Evolutionary conservation across 2,888 invertebrate species (phyloP), one percentile per base, ranked within the genome.

Genomic region (Eremobia ochroleuca): DNA sequence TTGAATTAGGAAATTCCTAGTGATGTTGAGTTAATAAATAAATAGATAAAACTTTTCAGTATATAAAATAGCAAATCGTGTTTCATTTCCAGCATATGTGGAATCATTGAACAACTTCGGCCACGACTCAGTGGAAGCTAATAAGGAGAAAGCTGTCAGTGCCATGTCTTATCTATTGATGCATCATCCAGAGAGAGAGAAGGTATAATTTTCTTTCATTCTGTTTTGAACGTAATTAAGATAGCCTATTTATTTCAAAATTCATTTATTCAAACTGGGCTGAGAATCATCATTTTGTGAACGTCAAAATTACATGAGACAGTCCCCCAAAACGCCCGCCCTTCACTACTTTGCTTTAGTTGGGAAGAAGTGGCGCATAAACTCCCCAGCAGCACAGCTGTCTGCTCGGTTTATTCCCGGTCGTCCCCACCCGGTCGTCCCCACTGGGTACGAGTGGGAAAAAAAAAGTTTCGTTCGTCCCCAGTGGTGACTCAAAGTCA

Each of bases 131-230:
- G 97, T 99, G 0, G 98, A 98, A 73, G 97, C 97, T 0, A 98
- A 98, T 87, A 98, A 98, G 91, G 98, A 98, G 92, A 98, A 98
- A 92, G 98, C 98, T 0, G 97, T 99, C 88, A 97, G 97, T 9
- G 97, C 98, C 0, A 97, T 99, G 97, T 98, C 97, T 37, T 98
- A 98, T 87, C 93, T 99, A 31, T 94, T 99, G 49, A 97, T 97
- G 88, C 97, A 97, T 67, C 98, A 98, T 93, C 98, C 98, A 0
- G 99, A 99, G 92, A 98, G 98, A 92, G 99, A 99, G 94, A 98
- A 98, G 97, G 98, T 98, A 94, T 90, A 15, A 49, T 11, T 0
- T 52, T 65, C 31, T 28, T 43, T 58, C n/a, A 46, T 58, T 40
- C 15, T 4, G 0, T 49, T 66, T 43, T 46, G 4, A 21, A 21